Conservation (phyloP, 2,113 vertebrate species). For the Melanotaenia duboulayi region DNA sequence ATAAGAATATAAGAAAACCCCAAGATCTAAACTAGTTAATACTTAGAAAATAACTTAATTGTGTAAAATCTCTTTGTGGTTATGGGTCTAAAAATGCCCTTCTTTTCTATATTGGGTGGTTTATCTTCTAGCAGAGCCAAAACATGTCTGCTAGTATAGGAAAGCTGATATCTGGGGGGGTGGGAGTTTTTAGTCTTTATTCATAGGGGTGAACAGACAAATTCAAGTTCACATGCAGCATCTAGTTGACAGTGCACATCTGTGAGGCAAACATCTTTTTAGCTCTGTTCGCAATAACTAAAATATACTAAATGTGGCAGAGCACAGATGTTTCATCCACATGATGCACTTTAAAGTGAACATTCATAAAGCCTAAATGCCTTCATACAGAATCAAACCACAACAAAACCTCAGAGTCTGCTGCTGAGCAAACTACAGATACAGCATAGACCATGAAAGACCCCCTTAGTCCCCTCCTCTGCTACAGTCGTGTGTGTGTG, state of each 20-base stretch:
- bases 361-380: constrained; percentile 48
- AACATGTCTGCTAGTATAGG: background rate
- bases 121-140: constrained; percentile 10
- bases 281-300: constrained; percentile 26
- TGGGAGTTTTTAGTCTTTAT: constrained; percentile 20
- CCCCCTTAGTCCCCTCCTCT: constrained; percentile 54
- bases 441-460: constrained; percentile 64
- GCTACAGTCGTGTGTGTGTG: constrained; percentile 24
- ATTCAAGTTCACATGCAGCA: constrained; percentile 37
- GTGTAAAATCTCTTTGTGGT: no score
- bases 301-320: constrained; percentile 56
- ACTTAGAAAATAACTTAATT: no score
- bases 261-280: constrained; percentile 44
- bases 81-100: no score
- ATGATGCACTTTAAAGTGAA: constrained; percentile 39
- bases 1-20: no score
- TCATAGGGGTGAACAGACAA: constrained; percentile 13
- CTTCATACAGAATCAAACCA: constrained; percentile 54
- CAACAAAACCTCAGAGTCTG: constrained; percentile 63
- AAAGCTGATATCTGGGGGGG: constrained; percentile 32
- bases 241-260: constrained; percentile 50
- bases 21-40: no score
- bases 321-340: constrained; percentile 59
- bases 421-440: constrained; percentile 64
- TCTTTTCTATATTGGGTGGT: background rate